Evolutionary conservation across 1,140 invertebrate genomes (phyloP), one percentile per base, ranked within the genome.

Genomic region (Nixonia krombeini): DNA sequence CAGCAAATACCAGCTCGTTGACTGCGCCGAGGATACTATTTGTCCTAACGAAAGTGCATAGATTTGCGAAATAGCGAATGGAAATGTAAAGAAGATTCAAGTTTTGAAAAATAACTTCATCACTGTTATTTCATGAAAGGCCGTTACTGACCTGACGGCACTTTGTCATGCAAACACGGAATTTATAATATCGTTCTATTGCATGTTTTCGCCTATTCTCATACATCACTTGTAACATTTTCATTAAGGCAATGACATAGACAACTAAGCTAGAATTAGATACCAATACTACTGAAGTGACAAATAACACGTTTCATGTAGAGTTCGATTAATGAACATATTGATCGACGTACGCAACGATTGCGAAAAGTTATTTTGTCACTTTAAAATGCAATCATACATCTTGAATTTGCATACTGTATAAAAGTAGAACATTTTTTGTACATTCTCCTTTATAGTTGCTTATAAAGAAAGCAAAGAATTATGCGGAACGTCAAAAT

Each of bases 101-200:
- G 21, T 21, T 21, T 21, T 13, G 49, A 65, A 70, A 62, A 62
- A 70, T 63, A 64, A 64, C 56, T 63, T 70, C 58, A 55, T 63
- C 50, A 56, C 45, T 63, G 33, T 64, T 70, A 59, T 58, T 70
- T 59, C 40, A 50, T 49, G 50, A 59, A 64, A 70, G 44, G 35
- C 50, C 44, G 56, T 63, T 64, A 56, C 55, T 69, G 42, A 31
- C 58, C 53, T 69, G 53, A 62, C 63, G 31, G 58, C 21, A 50
- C 58, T 58, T 69, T 69, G 65, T 69, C 58, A 69, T 69, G 65
- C 65, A 49, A 69, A 63, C 65, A 59, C 53, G 65, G 57, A 69
- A 69, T 69, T 63, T 42, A 58, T 69, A 58, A 58, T 58, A 28
- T 15, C 41, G 49, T 69, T 58, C 58, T 58, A 44, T 69, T 42